Evolutionary conservation across 2,113 vertebrate genomes (phyloP), one percentile per base, ranked within the genome.

Genomic region (Periophthalmodon schlosseri): DNA sequence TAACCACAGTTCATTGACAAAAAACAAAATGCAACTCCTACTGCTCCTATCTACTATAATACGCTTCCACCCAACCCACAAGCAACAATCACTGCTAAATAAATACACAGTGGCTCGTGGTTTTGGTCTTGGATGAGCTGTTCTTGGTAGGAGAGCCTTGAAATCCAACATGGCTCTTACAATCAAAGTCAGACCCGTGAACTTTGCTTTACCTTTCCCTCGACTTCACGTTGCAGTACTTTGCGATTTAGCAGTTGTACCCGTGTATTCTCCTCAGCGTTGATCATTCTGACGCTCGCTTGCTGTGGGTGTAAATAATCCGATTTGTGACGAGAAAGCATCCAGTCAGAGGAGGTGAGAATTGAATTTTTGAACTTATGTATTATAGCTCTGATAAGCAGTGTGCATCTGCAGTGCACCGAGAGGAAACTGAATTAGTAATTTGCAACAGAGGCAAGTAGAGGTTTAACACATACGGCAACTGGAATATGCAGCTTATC

Each of bases 61-160:
- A 73, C 77, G 57, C 77, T 83, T 77, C 86, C 39, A 10, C 73
- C 79, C 79, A 72, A 77, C 76, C 82, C 79, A 24, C 66, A 58
- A 82, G 64, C 80, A 57, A 73, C 79, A 87, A 84, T 86, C 83
- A 79, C 86, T 85, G 80, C 76, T 65, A 75, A 83, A 81, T 65
- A 77, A 81, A 80, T 78, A 79, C 74, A 85, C 80, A 88, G 82
- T 86, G 75, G 81, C 77, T 83, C 80, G 82, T 75, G 84, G 90
- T 81, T 66, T 79, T 73, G 67, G 74, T 56, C 70, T 74, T 67
- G 81, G 70, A 28, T 79, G 28, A 77, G 80, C 80, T 84, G 64
- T 18, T 34, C 28, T 82, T 23, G 0, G 64, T 78, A 73, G 52
- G 82, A 79, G 82, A 78, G 73, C 81, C 73, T 83, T 39, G 14